Evolutionary conservation across 1,140 invertebrate species (phyloP), one percentile per base, ranked within the genome.

Genomic region (Aphis gossypii): DNA sequence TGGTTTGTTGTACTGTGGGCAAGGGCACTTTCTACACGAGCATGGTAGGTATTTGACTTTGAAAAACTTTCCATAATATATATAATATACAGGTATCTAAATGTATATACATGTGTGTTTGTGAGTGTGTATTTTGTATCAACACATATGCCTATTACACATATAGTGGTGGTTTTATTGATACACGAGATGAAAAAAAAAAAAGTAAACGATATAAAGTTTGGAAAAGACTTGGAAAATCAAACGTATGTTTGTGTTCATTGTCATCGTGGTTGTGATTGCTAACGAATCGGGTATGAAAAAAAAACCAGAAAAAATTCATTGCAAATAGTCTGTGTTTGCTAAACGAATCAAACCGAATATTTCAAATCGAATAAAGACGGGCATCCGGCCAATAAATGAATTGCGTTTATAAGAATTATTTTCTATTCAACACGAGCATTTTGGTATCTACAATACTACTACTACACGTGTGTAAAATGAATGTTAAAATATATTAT

Each of bases 271-370:
- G 68, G 68, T 83, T 25, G 44, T 51, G 46, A 92, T 82, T 92
- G n/a, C 91, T 92, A 92, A 92, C 91, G 91, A 92, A 92, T 92
- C 30, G 41, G n/a, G 68, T 51, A 38, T n/a, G n/a, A 38, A 51
- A 84, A 14, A 91, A 91, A 91, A 91, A 48, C 9, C 82, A 23
- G 41, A 51, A 83, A 44, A 76, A 82, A 92, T 30, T 90, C 68
- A 35, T n/a, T 25, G 60, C 90, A 82, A 82, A 83, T 46, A 82
- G 68, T 82, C 38, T 83, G 68, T 51, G 90, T 92, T 92, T 92
- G 60, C 8, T 82, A 48, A 76, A 92, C 68, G 90, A 92, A 92
- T 92, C 56, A 92, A 82, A 92, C n/a, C 30, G 46, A 92, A 92
- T 92, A 92, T 82, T 48, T 92, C n/a, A 41, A 48, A 83, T 92